Conservation (phyloP, 2,797 vertebrate species). For the Enteromius trimaculatus region DNA sequence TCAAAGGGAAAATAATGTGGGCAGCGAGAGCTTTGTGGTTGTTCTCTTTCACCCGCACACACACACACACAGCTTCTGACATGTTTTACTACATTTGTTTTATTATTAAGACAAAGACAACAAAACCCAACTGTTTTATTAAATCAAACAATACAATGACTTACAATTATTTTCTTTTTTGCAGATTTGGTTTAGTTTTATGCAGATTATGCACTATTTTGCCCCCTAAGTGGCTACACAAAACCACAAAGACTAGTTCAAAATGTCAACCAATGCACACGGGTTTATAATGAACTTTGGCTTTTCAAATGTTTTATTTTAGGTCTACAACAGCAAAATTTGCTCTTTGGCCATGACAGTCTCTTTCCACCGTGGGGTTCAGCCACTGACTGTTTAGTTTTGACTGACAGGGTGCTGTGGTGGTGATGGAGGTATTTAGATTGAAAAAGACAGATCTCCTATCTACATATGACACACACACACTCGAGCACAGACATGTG, state of each 20-base stretch:
- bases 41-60: not conserved
- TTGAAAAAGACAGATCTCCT: not conserved
- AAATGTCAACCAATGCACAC: not conserved
- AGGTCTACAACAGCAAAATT: not conserved
- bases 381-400: slow-evolving; percentile 9
- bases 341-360: not conserved
- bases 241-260: not conserved
- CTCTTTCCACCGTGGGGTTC: slow-evolving; percentile 21
- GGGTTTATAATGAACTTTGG: not conserved
- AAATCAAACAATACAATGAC: not conserved
- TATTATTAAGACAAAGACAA: not conserved
- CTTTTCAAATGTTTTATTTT: not conserved
- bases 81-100: not conserved
- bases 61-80: not conserved
- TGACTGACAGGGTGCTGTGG: slow-evolving; percentile 33
- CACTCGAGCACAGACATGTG: slow-evolving; percentile 1
- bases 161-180: not conserved
- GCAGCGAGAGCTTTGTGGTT: slow-evolving; percentile 22
- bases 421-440: slow-evolving; percentile 20
- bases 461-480: not conserved
- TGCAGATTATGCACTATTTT: not conserved
- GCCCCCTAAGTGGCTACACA: not conserved
- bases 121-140: not conserved
- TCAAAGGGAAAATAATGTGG: slow-evolving; percentile 41
- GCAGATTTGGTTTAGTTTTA: not conserved